A percentile compares a stretch with the other conserved stretches of the same genome.
Evolutionary conservation across 2,888 invertebrate species (phyloP).

Genomic region (Salpingus planirostris): DNA sequence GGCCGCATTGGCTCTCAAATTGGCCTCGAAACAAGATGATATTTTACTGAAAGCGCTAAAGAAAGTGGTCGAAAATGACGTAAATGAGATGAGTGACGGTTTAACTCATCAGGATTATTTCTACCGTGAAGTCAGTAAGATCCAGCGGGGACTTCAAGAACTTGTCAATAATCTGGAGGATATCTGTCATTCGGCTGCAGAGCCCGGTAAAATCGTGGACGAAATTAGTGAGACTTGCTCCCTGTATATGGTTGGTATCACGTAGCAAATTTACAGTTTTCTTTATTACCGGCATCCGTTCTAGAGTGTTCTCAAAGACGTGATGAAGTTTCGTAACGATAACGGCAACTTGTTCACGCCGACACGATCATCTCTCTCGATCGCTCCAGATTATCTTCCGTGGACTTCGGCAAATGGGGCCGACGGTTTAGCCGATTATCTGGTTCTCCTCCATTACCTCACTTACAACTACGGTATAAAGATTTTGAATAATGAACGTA

Average conservation of each 20-base stretch:
- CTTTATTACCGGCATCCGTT: neutral
- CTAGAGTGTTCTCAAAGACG: slow-evolving; percentile 55
- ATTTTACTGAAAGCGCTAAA: slow-evolving; percentile 51
- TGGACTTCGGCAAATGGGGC: slow-evolving; percentile 63
- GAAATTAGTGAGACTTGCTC: slow-evolving; percentile 49
- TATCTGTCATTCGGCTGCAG: slow-evolving; percentile 50
- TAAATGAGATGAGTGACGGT: slow-evolving; percentile 41
- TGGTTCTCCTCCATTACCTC: slow-evolving; percentile 39
- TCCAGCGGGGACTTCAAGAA: slow-evolving; percentile 57
- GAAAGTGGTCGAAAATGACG: slow-evolving; percentile 42
- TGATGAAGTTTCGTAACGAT: slow-evolving; percentile 53
- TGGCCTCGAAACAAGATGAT: slow-evolving; percentile 49
- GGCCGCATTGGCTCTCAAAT: slow-evolving; percentile 62
- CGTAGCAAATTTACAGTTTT: neutral
- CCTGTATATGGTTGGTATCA: slow-evolving; percentile 45
- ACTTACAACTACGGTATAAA: slow-evolving; percentile 46
- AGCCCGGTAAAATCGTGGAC: slow-evolving; percentile 48
- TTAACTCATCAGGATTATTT: slow-evolving; percentile 67
- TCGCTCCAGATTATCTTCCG: slow-evolving; percentile 56
- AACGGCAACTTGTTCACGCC: slow-evolving; percentile 47
- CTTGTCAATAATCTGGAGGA: slow-evolving; percentile 53
- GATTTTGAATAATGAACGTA: slow-evolving; percentile 47
- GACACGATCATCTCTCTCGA: slow-evolving; percentile 31
- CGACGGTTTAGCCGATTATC: slow-evolving; percentile 43
- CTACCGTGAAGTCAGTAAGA: slow-evolving; percentile 59